These are phyloP conservation scores for Lerista edwardsae DNA, from an alignment of 2,797 vertebrate genomes.

Conservation along the genomic window DNA sequence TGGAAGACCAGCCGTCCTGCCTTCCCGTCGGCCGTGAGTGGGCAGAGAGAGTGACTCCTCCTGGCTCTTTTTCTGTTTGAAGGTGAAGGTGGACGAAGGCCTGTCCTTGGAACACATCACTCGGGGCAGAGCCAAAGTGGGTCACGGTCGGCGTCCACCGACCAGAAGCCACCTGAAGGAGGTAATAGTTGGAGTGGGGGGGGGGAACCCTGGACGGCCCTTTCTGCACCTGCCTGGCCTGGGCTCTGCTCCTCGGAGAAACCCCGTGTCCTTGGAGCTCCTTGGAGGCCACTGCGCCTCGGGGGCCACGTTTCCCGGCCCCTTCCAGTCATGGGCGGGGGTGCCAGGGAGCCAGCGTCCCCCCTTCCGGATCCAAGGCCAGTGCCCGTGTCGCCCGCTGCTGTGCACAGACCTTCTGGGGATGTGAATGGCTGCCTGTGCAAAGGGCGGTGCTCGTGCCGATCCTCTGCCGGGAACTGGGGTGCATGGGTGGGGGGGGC, in stretches of 20 bases:
- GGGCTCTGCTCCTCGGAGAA: background rate
- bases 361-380: too few species aligned
- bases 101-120: slow-evolving; percentile 92
- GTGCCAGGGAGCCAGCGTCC: background rate
- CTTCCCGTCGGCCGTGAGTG: background rate
- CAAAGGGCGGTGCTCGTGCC: background rate
- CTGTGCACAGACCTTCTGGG: background rate
- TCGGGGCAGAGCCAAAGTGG: slow-evolving; percentile 85
- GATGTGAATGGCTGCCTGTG: background rate
- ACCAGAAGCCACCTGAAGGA: slow-evolving; percentile 94
- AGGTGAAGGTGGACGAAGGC: slow-evolving; percentile 90
- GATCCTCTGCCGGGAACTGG: too few species aligned
- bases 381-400: too few species aligned
- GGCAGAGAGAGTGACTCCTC: slow-evolving; percentile 10
- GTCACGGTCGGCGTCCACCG: slow-evolving; percentile 87
- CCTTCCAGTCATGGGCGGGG: background rate
- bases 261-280: too few species aligned
- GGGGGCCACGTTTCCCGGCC: too few species aligned
- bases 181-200: too few species aligned
- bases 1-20: background rate
- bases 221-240: background rate
- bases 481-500: too few species aligned
- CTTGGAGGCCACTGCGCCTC: too few species aligned
- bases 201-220: too few species aligned
- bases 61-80: slow-evolving; percentile 23